Base-by-base conservation (phyloP, 2,113 vertebrate genomes). In the Oreochromis spilurus region DNA sequence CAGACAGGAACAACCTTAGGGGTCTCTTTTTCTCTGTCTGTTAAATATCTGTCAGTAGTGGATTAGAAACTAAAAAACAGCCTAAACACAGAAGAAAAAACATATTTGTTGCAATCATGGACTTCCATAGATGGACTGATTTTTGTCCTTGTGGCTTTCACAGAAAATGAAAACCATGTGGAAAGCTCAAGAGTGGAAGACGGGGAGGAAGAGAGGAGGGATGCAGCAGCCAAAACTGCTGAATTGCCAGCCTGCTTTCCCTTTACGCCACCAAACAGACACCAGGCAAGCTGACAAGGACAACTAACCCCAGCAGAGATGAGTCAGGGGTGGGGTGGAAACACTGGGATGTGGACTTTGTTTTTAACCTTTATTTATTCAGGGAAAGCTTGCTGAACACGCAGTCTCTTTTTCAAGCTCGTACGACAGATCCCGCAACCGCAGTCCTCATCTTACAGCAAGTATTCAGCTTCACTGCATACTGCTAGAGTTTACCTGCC, bases 91-190 rank as follows among this genome's bases (percentile, higher is more conserved):
- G 29, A 84, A n/a, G 43, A 80, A 12, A 82, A 89, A 87, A 52
- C 19, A 81, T 13, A 52, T 83, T 75, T 91, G 81, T 72, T 88
- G 57, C 21, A 3, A 87, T 83, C 52, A 45, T 29, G 17, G 5
- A 13, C 60, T 38, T 82, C 67, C 65, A 70, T 6, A 87, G 81
- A 89, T 54, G 36, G 77, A 75, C 53, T 14, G 88, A 84, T 91
- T 91, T 91, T 45, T 88, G 77, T 89, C 89, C 83, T 60, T 85
- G 84, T 6, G 82, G 89, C 79, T 58, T 82, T 81, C 34, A 8
- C 50, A 31, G 60, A 67, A 86, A 88, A 91, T 85, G 14, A 70
- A 82, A 93, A 72, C 83, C 88, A 90, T 70, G 72, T 87, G 91
- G 54, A 38, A 78, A 40, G 78, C 80, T 85, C 60, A 17, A 82